Percentiles rank a stretch among this genome's conserved stretches.
These are phyloP conservation scores for Eulithis testata DNA, from an alignment of 2,888 invertebrate species.

Conservation along the genomic window DNA sequence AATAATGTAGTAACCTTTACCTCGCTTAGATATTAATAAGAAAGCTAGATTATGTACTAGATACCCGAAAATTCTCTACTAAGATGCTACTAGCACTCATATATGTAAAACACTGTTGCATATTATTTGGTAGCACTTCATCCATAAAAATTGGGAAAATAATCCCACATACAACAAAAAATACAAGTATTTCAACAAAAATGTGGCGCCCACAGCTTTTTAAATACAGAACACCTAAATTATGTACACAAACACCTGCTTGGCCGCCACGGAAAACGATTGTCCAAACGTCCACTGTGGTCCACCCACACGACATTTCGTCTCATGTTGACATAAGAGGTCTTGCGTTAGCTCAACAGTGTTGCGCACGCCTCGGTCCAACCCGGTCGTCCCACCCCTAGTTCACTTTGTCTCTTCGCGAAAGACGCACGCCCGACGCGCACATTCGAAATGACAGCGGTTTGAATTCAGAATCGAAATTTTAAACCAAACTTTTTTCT, in stretches of 20 bases:
- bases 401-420: constrained; percentile 48
- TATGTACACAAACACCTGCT: constrained; percentile 10
- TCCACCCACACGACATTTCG: constrained; percentile 18
- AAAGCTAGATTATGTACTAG: no score
- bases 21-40: no score
- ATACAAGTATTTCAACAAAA: background rate
- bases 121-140: no score
- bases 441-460: constrained; percentile 48
- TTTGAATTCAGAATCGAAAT: constrained; percentile 52
- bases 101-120: no score
- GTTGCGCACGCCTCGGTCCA: constrained; percentile 76
- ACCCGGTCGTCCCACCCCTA: constrained; percentile 53
- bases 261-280: background rate
- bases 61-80: no score
- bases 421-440: constrained; percentile 56
- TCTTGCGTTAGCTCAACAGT: constrained; percentile 63
- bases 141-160: no score
- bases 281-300: constrained; percentile 9
- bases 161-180: no score
- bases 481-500: constrained; percentile 43
- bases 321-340: constrained; percentile 20
- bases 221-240: background rate
- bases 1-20: no score
- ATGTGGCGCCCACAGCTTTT: background rate
- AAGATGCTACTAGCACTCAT: no score